phyloP scores from a whole-genome alignment of 1,140 invertebrate genomes.

The Fopius arisanus region DNA sequence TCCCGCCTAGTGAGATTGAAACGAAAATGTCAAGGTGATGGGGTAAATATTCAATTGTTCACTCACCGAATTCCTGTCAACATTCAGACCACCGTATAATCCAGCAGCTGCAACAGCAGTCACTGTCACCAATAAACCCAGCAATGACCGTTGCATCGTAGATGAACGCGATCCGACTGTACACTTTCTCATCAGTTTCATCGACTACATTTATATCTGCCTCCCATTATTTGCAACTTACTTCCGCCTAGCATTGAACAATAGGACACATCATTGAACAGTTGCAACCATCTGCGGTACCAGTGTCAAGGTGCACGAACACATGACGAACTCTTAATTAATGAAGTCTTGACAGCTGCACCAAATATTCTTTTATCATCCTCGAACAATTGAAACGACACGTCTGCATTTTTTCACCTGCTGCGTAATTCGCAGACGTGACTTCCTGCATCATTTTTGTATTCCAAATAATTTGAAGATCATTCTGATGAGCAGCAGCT shows the following conservation, averaged over 20 bases:
- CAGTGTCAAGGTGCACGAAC: neutral
- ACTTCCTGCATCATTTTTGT: neutral
- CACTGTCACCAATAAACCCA: neutral
- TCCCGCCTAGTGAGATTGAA: constrained; percentile 14
- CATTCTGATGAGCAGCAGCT: neutral
- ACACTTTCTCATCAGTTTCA: neutral
- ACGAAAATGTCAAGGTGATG: too few relatives aligned
- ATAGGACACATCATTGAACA: constrained; percentile 10
- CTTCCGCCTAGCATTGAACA: constrained; percentile 4
- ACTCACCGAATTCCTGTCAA: constrained; percentile 16
- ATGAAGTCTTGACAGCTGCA: neutral
- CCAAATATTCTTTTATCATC: neutral
- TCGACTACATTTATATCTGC: neutral
- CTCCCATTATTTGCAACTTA: neutral
- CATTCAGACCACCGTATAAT: neutral
- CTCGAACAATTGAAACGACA: neutral
- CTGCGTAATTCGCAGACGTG: neutral
- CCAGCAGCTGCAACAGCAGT: neutral
- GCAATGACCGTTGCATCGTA: neutral
- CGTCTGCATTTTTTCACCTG: neutral
- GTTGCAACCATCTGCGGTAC: neutral
- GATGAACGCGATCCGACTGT: neutral
- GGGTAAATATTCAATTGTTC: neutral
- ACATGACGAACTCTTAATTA: neutral
- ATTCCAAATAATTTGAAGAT: too few relatives aligned